Base-by-base conservation (phyloP, 1,140 invertebrate genomes). In the Colletes gigas region DNA sequence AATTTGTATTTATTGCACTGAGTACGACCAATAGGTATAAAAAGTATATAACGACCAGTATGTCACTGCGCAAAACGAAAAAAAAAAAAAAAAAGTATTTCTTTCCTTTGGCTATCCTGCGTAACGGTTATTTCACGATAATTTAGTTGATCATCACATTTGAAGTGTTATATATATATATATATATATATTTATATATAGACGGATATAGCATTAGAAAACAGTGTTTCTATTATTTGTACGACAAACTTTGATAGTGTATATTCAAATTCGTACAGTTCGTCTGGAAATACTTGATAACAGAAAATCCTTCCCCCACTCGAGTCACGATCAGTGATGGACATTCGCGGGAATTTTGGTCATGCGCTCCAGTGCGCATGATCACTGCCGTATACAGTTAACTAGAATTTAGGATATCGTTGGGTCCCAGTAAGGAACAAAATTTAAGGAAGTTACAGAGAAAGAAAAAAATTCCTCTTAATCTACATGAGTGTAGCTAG, bases 1-100 rank as follows among this genome's bases (percentile, higher is more conserved):
- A 73, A 73, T 50, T 73, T 73, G 71, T 73, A 73, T 72, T 59
- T 15, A 59, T 21, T 72, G 69, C 39, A 59, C 21, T 69, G 21
- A 54, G 50, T 69, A 68, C 66, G 44, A 52, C 21, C 66, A 68
- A 30, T 68, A n/a, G 9, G 47, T 52, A 21, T 21, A 9, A 69
- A 54, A 47, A 47, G 44, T 47, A 12, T 69, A 50, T 39, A 47
- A 8, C 17, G n/a, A 39, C 6, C 9, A 39, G 30, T 10, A n/a
- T 71, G 21, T 14, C 9, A 5, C 19, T 21, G 57, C 21, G 9
- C 19, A 12, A 21, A 60, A 60, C 8, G n/a, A n/a, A n/a, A n/a
- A n/a, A n/a, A n/a, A 30, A 30, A 30, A 30, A 30, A 30, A 30
- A 30, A 30, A 30, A 50, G 12, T 50, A 10, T 50, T 62, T 65